Evolutionary conservation across 2,888 invertebrate genomes (phyloP), one percentile per base, ranked within the genome.

Genomic region (Torymus tubicola): DNA sequence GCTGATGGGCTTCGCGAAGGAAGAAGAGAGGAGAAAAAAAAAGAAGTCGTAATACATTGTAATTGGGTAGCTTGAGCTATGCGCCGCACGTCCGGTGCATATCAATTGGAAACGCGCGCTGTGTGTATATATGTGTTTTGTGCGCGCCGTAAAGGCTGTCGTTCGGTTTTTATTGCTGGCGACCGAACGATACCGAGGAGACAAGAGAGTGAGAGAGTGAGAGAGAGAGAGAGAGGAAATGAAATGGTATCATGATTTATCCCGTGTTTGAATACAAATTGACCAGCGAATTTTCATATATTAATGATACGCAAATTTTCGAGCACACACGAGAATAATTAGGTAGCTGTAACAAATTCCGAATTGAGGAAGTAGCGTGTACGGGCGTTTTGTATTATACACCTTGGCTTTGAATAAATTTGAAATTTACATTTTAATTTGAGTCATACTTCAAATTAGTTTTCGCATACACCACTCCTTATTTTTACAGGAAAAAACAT

Each of bases 31-130:
- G 42, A 42, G 10, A 8, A 8, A 42, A 42, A 55, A 24, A 21
- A 52, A 12, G 57, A 52, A 68, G 63, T 73, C 78, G 73, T 79
- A 79, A 69, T 79, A 74, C 79, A 69, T 74, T 80, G 70, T 75
- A 75, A 80, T 80, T 75, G 80, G 58, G 57, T 67, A 52, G 31
- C 52, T 50, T 61, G 75, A 68, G 16, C 65, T 70, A 42, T 18
- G 70, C 70, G 58, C n/a, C 70, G 53, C 58, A 75, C 69, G 75
- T 58, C n/a, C 12, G 60, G 42, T 53, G 75, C 52, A 75, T 80
- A 75, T 70, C 75, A 80, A 80, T 79, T 70, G 10, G 18, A n/a
- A 16, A 31, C 21, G 61, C 12, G n/a, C 18, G 21, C 21, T 21
- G 21, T 21, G 21, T 21, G 21, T 21, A 2, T 21, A 2, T 21